These are phyloP conservation scores for Astyanax mexicanus DNA, from an alignment of 2,797 vertebrate genomes.

Conservation along the genomic window DNA sequence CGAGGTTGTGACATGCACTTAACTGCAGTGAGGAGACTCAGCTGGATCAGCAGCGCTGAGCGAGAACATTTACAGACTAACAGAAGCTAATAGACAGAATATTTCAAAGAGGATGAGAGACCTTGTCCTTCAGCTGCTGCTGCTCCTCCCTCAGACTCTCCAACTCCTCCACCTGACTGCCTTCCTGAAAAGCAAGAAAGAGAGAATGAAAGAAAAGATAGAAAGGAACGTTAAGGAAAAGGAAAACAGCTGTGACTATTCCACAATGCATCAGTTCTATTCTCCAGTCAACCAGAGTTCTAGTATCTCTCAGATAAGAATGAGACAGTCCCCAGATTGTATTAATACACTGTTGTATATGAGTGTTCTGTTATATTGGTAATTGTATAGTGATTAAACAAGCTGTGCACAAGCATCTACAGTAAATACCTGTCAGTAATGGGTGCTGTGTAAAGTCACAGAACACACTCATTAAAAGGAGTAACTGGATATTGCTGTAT, in stretches of 20 bases:
- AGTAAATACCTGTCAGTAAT: too few species aligned
- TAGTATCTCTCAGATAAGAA: too few species aligned
- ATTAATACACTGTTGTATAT: too few species aligned
- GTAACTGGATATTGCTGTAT: too few species aligned
- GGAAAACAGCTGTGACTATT: neutral
- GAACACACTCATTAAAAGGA: too few species aligned
- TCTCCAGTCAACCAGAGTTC: too few species aligned
- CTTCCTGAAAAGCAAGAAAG: constrained; percentile 43
- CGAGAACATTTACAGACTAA: neutral
- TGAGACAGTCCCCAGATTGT: too few species aligned
- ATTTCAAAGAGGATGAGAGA: constrained; percentile 4
- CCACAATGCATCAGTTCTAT: neutral
- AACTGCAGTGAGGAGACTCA: neutral
- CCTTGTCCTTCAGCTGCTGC: constrained; percentile 61
- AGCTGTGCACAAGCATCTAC: too few species aligned
- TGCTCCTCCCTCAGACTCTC: constrained; percentile 56
- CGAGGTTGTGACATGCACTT: neutral
- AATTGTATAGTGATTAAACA: too few species aligned
- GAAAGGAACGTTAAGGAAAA: neutral
- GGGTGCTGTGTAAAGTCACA: too few species aligned
- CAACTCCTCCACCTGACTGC: constrained; percentile 48
- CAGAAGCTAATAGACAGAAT: neutral
- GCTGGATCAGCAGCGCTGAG: neutral
- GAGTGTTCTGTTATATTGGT: too few species aligned
- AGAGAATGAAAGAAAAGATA: neutral